Evolutionary conservation across 1,140 invertebrate genomes (phyloP), one percentile per base, ranked within the genome.

Genomic region (Propsilocerus akamusi): DNA sequence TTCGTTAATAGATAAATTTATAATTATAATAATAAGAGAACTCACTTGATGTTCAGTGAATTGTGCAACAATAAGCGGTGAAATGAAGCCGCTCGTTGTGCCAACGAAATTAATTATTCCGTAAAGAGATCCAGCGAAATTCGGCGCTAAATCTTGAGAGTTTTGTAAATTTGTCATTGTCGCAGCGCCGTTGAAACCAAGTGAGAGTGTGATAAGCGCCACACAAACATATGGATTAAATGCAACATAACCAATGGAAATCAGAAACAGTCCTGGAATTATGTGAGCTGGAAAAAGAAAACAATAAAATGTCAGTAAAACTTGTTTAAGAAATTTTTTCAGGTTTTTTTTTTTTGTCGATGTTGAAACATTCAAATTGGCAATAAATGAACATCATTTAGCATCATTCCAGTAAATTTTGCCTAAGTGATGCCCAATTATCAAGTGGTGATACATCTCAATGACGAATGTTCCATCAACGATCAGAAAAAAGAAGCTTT

Each of bases 161-260:
- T 88, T 87, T 55, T 82, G 77, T 55, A 83, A 71, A 64, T 74
- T 87, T 1, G 83, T 86, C 49, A 84, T 71, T 46, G 81, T 83
- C 0, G 80, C 78, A 46, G 85, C 82, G 1, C 85, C 85, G 52
- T 85, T 84, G 7, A 83, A 71, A 0, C 81, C 76, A 52, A 86
- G 72, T 1, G 83, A 81, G 41, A 78, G 52, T 7, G 78, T 78
- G 28, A 83, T 66, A 56, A 83, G 68, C 2, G 68, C 50, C 0
- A 82, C 70, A 2, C 77, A 74, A 25, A 70, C 49, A 2, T 63
- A 52, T 2, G 69, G 63, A 49, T 80, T 71, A 52, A 80, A 82
- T 24, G 77, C 79, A 12, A 72, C 71, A 46, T 78, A 77, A 0
- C 74, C 74, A 54, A 80, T 68, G 7, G 65, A 54, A 20, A 82